A percentile compares a stretch with the other conserved stretches of the same genome.
These are phyloP conservation scores for Brachycybe producta DNA, from an alignment of 2,888 invertebrate genomes.

Conservation along the genomic window DNA sequence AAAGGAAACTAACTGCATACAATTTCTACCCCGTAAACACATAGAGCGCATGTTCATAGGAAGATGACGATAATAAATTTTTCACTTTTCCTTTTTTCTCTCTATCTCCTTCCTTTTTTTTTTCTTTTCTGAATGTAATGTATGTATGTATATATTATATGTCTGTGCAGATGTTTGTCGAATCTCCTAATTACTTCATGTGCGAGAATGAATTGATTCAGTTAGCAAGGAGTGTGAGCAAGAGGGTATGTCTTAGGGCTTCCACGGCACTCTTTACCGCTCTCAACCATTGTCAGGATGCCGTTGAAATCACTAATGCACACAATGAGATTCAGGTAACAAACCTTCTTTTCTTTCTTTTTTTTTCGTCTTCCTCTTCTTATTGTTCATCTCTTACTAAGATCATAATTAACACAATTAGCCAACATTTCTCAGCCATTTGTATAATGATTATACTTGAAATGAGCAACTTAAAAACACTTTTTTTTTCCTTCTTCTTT, in stretches of 20 bases:
- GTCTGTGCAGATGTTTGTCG: constrained; percentile 42
- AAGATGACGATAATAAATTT: too few relatives aligned
- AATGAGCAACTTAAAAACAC: neutral
- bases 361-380: too few relatives aligned
- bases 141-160: too few relatives aligned
- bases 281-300: constrained; percentile 70
- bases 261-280: constrained; percentile 69
- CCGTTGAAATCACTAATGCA: constrained; percentile 76
- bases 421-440: neutral
- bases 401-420: neutral
- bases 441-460: neutral
- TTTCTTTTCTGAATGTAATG: too few relatives aligned
- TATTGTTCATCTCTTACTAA: too few relatives aligned
- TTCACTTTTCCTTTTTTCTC: too few relatives aligned
- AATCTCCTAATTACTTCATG: constrained; percentile 40
- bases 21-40: too few relatives aligned
- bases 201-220: constrained; percentile 58
- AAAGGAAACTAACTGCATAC: too few relatives aligned
- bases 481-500: neutral
- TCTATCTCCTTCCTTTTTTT: too few relatives aligned
- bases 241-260: constrained; percentile 61
- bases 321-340: constrained; percentile 63
- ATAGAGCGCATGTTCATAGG: too few relatives aligned
- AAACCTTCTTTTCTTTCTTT: neutral
- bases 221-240: constrained; percentile 61